Base-by-base conservation (phyloP, 2,113 vertebrate genomes). In the Stegastes partitus region DNA sequence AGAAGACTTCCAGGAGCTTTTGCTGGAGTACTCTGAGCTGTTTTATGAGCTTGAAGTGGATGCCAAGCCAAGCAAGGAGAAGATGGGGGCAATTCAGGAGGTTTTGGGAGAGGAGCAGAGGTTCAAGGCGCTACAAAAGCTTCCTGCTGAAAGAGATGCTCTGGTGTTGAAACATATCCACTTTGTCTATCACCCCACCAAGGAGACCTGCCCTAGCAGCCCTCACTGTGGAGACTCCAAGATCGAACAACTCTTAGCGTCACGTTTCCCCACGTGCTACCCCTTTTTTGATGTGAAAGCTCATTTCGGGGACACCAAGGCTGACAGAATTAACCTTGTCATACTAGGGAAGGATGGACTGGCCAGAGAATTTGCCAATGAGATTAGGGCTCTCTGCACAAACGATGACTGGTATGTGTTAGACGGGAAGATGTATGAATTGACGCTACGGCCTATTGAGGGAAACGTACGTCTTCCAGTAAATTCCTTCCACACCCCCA, bases 21-120 rank as follows among this genome's bases (percentile, higher is more conserved):
- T 99, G 18, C 70, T 99, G 15, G 98, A 99, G 64, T 99, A 98
- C 77, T 99, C 98, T 1, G 98, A 99, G 87, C 95, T 99, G 12
- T 99, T 99, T 68, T 99, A 99, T 67, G 98, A 99, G 77, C 96
- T 99, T 53, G 97, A 98, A 84, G 93, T 99, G 2, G 98, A 99
- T 67, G 98, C 98, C 14, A 99, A 99, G 37, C 98, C 98, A 63
- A 99, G 98, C 93, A 99, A 99, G 85, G 98, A 99, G 90, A 99
- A 99, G 82, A 99, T 99, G 98, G 98, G 96, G 0, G 97, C 98
- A n/a, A 99, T 99, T 66, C 98, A 98, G 87, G 98, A 99, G 1
- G 96, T 97, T 5, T 59, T 99, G 68, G 97, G 97, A 0, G 98
- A 99, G 45, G 98, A 99, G 47, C 97, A 96, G 50, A 65, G 98